Evolutionary conservation across 2,797 vertebrate species (phyloP).

Genomic region (Schizopygopsis malacanthus): DNA sequence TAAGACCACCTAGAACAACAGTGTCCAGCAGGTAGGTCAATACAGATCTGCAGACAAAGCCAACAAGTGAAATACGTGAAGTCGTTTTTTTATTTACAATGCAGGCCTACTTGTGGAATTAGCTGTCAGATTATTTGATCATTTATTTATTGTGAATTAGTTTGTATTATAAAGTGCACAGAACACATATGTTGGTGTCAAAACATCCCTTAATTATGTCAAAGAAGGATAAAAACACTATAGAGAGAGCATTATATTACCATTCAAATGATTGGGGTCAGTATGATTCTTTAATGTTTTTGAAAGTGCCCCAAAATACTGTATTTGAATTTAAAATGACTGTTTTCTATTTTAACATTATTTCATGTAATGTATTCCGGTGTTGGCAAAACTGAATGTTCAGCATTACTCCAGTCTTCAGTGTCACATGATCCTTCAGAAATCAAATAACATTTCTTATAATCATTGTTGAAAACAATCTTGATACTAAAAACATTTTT

Average conservation of each 20-base stretch:
- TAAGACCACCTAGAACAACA: neutral
- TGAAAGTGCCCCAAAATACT: no score
- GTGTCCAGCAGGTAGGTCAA: constrained; percentile 24
- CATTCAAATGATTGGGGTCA: neutral
- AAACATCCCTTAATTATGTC: neutral
- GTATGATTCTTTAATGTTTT: neutral
- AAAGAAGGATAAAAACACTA: neutral
- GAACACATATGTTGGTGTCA: neutral
- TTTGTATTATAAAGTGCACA: neutral
- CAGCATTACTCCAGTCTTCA: neutral
- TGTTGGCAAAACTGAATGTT: neutral
- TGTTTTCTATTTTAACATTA: neutral
- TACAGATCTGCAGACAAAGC: neutral
- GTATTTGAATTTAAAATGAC: no score
- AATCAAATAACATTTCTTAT: neutral
- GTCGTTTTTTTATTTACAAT: neutral
- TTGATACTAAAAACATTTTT: neutral
- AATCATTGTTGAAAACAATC: neutral
- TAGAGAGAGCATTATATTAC: neutral
- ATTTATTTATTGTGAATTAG: neutral
- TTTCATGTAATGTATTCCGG: neutral
- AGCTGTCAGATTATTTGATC: neutral
- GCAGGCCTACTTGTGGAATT: no score
- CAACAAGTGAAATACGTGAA: neutral
- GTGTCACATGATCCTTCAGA: constrained; percentile 1